Conservation (phyloP, 1,140 invertebrate species). For the Ceratina japonica region DNA sequence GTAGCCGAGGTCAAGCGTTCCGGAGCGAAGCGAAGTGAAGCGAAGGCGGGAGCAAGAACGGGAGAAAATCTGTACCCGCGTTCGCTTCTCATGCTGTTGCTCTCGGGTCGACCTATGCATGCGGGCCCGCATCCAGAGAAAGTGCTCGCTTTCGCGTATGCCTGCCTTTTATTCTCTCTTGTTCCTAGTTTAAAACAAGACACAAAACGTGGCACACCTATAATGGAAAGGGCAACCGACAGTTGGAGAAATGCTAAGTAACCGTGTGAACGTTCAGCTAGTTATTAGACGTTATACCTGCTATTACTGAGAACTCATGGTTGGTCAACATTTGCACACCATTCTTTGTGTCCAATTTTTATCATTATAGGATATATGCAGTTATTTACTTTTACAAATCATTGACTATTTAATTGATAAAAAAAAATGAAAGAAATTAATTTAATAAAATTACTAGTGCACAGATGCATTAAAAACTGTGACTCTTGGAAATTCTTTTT, state of each 20-base stretch:
- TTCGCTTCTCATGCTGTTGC: constrained; percentile 1
- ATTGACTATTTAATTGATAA: no score
- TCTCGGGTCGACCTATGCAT: neutral
- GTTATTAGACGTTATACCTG: neutral
- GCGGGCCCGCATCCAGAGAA: constrained; percentile 14
- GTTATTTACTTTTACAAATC: no score
- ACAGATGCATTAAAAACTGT: no score
- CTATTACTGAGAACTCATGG: no score
- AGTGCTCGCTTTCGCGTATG: neutral
- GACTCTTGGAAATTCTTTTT: no score
- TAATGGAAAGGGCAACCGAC: neutral
- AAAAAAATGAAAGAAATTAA: no score
- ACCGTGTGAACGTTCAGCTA: constrained; percentile 28
- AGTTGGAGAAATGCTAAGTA: constrained; percentile 7
- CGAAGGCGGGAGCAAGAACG: neutral
- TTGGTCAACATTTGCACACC: no score
- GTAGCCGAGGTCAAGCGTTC: constrained; percentile 42
- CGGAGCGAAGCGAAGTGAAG: neutral
- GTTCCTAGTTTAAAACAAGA: neutral
- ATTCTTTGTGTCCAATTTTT: no score
- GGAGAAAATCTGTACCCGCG: constrained; percentile 31
- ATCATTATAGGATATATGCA: no score
- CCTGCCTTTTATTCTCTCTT: constrained; percentile 27
- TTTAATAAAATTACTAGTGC: no score
- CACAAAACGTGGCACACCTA: neutral